Conservation (phyloP, 2,113 vertebrate genomes). For the Mastomys coucha region DNA sequence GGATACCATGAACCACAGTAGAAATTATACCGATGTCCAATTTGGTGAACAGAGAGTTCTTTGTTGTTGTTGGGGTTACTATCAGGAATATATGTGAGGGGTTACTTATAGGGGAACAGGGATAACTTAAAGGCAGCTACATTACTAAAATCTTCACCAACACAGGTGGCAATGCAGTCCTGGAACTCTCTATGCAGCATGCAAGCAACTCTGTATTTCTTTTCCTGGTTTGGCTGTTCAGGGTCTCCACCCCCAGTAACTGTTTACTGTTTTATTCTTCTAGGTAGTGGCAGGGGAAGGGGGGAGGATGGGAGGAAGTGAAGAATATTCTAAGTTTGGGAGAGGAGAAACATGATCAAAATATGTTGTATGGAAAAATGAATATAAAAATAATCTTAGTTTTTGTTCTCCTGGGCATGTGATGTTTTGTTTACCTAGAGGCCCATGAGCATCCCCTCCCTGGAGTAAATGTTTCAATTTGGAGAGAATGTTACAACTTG, state of each 20-base stretch:
- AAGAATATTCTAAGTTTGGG: not conserved
- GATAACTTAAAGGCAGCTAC: not conserved
- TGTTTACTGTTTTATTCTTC: not conserved
- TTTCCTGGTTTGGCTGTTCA: not conserved
- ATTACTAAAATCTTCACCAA: not conserved
- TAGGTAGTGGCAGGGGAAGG: not conserved
- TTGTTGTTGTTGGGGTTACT: not conserved
- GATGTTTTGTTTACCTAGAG: not conserved
- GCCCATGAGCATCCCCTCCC: not conserved
- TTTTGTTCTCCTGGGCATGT: not conserved
- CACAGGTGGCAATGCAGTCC: not conserved
- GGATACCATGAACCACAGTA: not conserved
- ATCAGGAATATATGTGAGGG: not conserved
- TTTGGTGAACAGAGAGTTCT: not conserved
- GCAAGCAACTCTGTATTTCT: not conserved
- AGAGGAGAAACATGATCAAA: not conserved
- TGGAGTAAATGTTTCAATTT: not conserved
- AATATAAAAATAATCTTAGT: not conserved
- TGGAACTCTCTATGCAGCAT: not conserved
- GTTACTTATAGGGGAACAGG: not conserved
- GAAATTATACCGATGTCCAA: not conserved
- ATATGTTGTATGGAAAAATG: not conserved
- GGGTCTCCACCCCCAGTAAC: not conserved
- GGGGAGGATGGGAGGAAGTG: not conserved
- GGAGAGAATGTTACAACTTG: not conserved